Base-by-base conservation (phyloP, 2,797 vertebrate genomes). In the Hemibagrus guttatus region DNA sequence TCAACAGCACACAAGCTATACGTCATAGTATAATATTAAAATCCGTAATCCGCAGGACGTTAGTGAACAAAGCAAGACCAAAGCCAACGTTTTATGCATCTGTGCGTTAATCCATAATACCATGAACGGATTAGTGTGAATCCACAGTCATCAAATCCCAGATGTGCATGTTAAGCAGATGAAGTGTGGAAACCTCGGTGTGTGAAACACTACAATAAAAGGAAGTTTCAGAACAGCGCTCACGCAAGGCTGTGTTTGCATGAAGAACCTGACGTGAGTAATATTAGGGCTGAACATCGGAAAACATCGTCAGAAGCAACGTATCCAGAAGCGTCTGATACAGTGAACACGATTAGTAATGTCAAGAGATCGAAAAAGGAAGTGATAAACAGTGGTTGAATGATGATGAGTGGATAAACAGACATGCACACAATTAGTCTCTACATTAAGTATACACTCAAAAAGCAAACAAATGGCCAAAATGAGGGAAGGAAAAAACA, bases 101-200 rank as follows among this genome's bases (percentile, higher is more conserved):
- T 42, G 35, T 63, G 49, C 49, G 72, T 76, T 76, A 78, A n/a
- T 63, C 28, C 39, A 64, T 63, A 56, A 54, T 13, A 1, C 39
- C 28, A 84, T 28, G 26, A 75, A 64, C 0, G 28, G 58, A 12
- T 64, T 76, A 52, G 59, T 39, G 58, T 35, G 19, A 56, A 35
- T 39, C 46, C n/a, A 49, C 23, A 46, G 23, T 39, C 12, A 54
- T 26, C 46, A 42, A 58, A 1, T 71, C 54, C 31, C 83, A n/a
- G 23, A 84, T 61, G 68, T 58, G 35, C 54, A 84, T 35, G 42
- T n/a, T 14, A 39, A 79, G 46, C 58, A 85, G 59, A 85, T 17
- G 61, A 83, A 16, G 64, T 56, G 16, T 81, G 56, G n/a, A 46
- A 74, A 84, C 26, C 49, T 71, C 6, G 26, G 39, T n/a, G 6